Evolutionary conservation across 35 echinoderm and acorn worm genomes (phyloP), one percentile per base, ranked within the genome.

Genomic region (Anneissia japonica): DNA sequence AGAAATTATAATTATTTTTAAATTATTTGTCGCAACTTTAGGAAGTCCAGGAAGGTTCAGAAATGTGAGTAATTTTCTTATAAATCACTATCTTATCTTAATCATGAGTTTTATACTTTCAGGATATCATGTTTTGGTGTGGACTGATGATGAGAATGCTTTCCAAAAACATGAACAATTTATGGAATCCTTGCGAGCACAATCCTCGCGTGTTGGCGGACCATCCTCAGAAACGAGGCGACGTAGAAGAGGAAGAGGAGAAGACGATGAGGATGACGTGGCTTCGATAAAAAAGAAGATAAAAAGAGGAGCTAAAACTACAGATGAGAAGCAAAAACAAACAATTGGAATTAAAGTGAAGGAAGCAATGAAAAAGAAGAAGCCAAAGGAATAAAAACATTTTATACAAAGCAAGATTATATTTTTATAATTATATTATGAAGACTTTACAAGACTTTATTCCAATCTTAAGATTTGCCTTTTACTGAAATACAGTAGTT

Each of bases 91-190:
- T 29, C 40, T 81, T 81, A 37, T 39, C 17, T 81, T 0, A 14
- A 39, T 39, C 9, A 13, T 36, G 26, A 10, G 4, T 30, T 39
- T 26, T 81, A 39, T 30, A 9, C 38, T 6, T 39, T 4, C 38
- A 81, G 79, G 79, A 30, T 81, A 81, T 39, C 35, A 81, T 28
- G n/a, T 81, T 39, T 37, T 81, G 17, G 38, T 81, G 35, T 81
- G 79, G 79, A 36, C n/a, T 39, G 79, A 32, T 26, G 79, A 81
- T 40, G 38, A 35, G 13, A 37, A 81, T 39, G 38, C 38, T 39
- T 36, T 38, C 17, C 36, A 37, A 26, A 81, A n/a, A 39, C 35
- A 32, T 4, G 0, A 81, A 26, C 23, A 81, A 38, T 3, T 81
- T 36, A 40, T 81, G 79, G 36, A 81, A 26, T 30, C 35, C 3